Evolutionary conservation across 2,113 vertebrate species (phyloP).

Genomic region (Labeo rohita): DNA sequence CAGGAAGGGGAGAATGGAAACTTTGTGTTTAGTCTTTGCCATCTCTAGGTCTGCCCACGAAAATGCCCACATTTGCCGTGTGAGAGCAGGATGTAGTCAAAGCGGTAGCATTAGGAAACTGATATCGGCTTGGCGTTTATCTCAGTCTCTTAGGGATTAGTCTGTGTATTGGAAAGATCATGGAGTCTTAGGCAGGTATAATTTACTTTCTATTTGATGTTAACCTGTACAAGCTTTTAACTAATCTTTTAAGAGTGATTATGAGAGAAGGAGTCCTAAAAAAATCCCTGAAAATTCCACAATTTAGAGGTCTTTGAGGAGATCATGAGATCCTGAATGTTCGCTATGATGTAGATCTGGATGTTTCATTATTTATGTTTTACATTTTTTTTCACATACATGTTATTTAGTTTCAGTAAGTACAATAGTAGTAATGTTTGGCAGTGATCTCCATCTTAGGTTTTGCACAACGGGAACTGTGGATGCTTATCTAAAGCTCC

Average conservation of each 20-base stretch:
- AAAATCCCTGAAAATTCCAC: neutral
- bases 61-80: conserved; percentile 16
- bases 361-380: neutral
- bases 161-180: conserved; percentile 26
- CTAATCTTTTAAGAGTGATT: conserved; percentile 34
- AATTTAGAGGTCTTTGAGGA: neutral
- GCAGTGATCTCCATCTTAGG: conserved; percentile 11
- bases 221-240: conserved; percentile 38
- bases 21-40: conserved; percentile 22
- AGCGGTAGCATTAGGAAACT: conserved; percentile 37
- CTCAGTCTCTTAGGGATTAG: conserved; percentile 26
- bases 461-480: neutral
- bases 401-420: neutral
- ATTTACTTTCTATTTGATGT: conserved; percentile 38
- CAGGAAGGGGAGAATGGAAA: conserved; percentile 9
- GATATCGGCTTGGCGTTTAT: conserved; percentile 32
- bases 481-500: conserved; percentile 53
- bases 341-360: neutral
- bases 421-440: neutral
- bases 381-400: neutral
- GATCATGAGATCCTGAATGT: neutral
- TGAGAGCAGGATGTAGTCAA: conserved; percentile 2
- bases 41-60: conserved; percentile 27
- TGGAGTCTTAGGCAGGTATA: conserved; percentile 11
- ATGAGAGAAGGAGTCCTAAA: neutral